Base-by-base conservation (phyloP, 2,113 vertebrate genomes). In the Mus spicilegus region DNA sequence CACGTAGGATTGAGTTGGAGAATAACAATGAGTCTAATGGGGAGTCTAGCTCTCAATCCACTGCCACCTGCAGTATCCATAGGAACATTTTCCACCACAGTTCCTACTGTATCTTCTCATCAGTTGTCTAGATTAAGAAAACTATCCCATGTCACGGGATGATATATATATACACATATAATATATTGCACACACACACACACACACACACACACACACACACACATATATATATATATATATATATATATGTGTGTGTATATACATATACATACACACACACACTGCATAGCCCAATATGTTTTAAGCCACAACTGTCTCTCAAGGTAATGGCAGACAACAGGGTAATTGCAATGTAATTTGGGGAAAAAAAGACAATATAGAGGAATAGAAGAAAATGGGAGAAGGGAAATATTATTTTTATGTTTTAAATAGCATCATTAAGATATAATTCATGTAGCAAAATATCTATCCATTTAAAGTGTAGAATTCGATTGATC, bases 361-460 rank as follows among this genome's bases (percentile, higher is more conserved):
- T 95, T 85, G 46, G 87, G 46, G 85, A 78, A 36, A 39, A 69
- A 78, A 77, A 89, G 36, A 77, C 16, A 89, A 87, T 82, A 51
- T 7, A 92, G 26, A 87, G 9, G 46, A 78, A 85, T 56, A 39
- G 51, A 87, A 28, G 72, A 86, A 36, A 2, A 56, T 73, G 20
- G 46, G 30, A 14, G n/a, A 51, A 24, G 13, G 26, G 3, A 81
- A 76, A 73, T 2, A 61, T 13, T 33, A 19, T 28, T 49, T 93
- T 93, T 91, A 13, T 63, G 14, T 84, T 39, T 63, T 56, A 84
- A 78, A 78, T 4, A 91, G 16, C 11, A 86, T 49, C 58, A 56
- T 10, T 88, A 42, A 87, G 33, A 82, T 81, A 24, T 51, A 93
- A n/a, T 69, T 87, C 82, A 69, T 33, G 56, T 49, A 87, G n/a